Evolutionary conservation across 2,888 invertebrate genomes (phyloP), one percentile per base, ranked within the genome.

Genomic region (Nasonia oneida): DNA sequence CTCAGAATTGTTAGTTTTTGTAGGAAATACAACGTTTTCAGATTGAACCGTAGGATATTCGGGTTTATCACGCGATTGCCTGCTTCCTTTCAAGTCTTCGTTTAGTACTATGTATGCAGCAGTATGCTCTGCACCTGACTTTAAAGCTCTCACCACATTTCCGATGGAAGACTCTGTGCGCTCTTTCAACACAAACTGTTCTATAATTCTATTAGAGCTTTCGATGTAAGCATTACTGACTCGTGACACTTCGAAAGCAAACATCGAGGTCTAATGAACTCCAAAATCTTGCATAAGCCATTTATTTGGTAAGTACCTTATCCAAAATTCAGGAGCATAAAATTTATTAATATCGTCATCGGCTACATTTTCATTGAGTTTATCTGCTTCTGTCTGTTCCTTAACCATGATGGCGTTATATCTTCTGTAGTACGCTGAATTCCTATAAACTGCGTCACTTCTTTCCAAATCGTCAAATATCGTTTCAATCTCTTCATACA

Each of bases 221-320:
- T 88, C 88, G 3, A 86, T 76, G n/a, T 76, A 87, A 8, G 88
- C 88, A 79, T 89, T 89, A 33, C 78, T 88, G 8, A 88, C 50
- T 37, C 87, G 76, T 4, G 87, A 87, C n/a, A 88, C 78, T 1
- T 86, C 18, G 6, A 50, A 15, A 57, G 87, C 83, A 2, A 89
- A 64, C 0, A 88, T 88, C 78, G 6, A 88, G 33, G 50, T 86
- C 84, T 1, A 89, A 33, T 12, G 86, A 76, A 29, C 85, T 82
- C 86, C 88, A 89, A 6, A 88, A 18, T 14, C 81, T 71, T 23
- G 73, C 61, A 53, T 88, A 89, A 1, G 89, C 85, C 87, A 89
- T 88, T 61, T 83, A 88, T 67, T 47, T 85, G 1, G 37, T 12
- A 0, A 88, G 6, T 3, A 89, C 37, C 67, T 89, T 84, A 3